Evolutionary conservation across 2,113 vertebrate genomes (phyloP), one percentile per base, ranked within the genome.

Genomic region (Zingel zingel): DNA sequence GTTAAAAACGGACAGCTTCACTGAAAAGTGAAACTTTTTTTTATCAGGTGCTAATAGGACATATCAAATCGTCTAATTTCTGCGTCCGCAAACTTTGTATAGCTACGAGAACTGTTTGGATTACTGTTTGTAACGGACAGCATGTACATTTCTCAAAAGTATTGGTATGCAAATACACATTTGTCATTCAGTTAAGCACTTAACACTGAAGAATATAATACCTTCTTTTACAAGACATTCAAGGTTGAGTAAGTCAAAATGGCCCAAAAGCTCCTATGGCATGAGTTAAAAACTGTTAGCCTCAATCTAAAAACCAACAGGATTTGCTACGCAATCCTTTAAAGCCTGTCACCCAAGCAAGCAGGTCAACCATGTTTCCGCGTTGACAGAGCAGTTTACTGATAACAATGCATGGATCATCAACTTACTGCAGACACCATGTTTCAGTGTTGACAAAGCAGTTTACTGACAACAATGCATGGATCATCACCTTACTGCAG

Each of bases 361-460:
- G 62, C 39, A 47, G 16, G 74, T 62, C 70, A 66, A 53, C 57
- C 65, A 21, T 43, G 23, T 70, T 80, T 67, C n/a, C 45, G n/a
- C 6, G 21, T 71, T 74, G 71, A 85, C 56, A 14, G 23, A 23
- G 77, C 57, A 56, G 48, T 33, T 64, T 65, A 48, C 23, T 19
- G 23, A 47, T 50, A 57, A 65, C 66, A 63, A 27, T 18, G 21
- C 27, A 25, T 25, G 45, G 19, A 16, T 59, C 15, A 51, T 16
- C 18, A 14, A 6, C 11, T 48, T 33, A 25, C 5, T 54, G 30
- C 25, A 6, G 19, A 12, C 68, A 56, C 59, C 62, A 30, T n/a
- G 23, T 78, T 70, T 13, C 9, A 13, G 47, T 65, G 39, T 25
- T 25, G n/a, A 63, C 33, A 25, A 33, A 72, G 45, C 56, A 70